Conservation (phyloP, 2,113 vertebrate species). For the Chaetops frenatus region DNA sequence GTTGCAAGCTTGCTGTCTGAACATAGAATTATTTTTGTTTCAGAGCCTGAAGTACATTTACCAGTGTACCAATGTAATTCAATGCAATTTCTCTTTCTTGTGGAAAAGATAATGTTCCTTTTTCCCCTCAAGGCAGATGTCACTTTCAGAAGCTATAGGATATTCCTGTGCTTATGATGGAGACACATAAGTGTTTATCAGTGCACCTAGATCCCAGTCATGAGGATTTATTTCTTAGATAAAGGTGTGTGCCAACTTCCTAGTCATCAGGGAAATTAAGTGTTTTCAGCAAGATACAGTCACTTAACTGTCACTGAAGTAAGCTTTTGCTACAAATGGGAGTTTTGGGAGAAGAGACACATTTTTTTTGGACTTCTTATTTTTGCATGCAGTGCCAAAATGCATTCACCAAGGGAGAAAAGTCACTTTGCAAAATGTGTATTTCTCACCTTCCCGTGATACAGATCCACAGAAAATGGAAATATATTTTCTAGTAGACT, state of each 20-base stretch:
- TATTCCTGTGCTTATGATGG: not conserved
- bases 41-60: not conserved
- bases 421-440: not conserved
- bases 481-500: not conserved
- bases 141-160: not conserved
- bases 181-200: not conserved
- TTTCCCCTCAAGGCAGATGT: not conserved
- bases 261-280: not conserved
- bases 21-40: not conserved
- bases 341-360: not conserved
- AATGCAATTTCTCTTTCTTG: not conserved
- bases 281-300: not conserved
- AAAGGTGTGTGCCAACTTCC: not conserved
- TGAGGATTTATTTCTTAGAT: not conserved
- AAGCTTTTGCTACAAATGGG: not conserved
- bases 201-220: not conserved
- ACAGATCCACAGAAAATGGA: not conserved
- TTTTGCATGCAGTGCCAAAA: not conserved
- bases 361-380: not conserved
- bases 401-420: not conserved
- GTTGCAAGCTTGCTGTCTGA: not conserved
- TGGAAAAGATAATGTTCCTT: not conserved
- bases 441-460: not conserved
- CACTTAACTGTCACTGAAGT: not conserved
- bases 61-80: not conserved